phyloP scores from a whole-genome alignment of 2,797 vertebrate genomes.

The Cynopterus sphinx region DNA sequence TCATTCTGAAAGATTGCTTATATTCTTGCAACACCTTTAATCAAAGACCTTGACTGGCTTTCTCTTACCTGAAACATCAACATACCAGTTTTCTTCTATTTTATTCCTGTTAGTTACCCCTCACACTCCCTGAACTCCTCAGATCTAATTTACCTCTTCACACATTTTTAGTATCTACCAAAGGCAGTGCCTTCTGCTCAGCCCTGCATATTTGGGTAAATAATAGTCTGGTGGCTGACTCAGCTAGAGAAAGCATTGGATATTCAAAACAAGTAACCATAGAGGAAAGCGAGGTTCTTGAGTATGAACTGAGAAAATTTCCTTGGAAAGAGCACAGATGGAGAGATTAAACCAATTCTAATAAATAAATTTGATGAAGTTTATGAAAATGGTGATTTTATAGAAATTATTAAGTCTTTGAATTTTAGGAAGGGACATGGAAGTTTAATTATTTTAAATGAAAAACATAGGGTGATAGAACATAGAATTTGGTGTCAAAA shows the following conservation, averaged over 20 bases:
- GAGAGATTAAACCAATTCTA: background rate
- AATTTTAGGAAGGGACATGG: background rate
- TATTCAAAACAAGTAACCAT: background rate
- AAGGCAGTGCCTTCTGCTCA: background rate
- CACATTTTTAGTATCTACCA: background rate
- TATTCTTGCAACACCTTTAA: background rate
- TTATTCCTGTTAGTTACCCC: background rate
- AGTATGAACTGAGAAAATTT: background rate
- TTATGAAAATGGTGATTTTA: background rate
- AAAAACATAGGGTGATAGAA: background rate
- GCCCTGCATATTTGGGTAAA: background rate
- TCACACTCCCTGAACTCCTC: background rate
- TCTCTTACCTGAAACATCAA: background rate
- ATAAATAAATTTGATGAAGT: background rate
- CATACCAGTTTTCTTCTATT: background rate
- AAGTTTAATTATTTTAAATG: constrained; percentile 6
- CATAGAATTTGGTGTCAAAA: background rate
- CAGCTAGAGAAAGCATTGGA: background rate
- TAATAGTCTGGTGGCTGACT: background rate
- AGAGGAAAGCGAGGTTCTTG: background rate
- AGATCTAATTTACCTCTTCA: background rate
- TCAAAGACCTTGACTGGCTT: constrained; percentile 5
- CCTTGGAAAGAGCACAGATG: background rate
- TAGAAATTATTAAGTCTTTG: background rate
- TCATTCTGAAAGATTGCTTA: background rate